phyloP scores from a whole-genome alignment of 2,888 invertebrate genomes.

The Campoplex nolae region DNA sequence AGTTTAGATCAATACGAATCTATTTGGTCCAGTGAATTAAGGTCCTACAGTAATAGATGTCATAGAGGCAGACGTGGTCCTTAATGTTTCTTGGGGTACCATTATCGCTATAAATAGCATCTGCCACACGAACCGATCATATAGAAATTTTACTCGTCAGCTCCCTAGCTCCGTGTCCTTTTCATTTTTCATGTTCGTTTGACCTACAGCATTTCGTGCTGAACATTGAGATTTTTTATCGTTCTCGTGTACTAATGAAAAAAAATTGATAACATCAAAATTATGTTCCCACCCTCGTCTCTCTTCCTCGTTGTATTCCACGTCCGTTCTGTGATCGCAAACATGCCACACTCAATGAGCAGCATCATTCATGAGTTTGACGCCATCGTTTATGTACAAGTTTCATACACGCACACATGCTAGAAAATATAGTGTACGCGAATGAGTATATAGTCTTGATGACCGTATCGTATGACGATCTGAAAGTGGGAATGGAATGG shows the following conservation, averaged over 20 bases:
- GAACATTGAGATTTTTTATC: neutral
- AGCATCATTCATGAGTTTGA: slow-evolving; percentile 63
- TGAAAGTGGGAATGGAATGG: slow-evolving; percentile 8
- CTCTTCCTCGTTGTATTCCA: slow-evolving; percentile 7
- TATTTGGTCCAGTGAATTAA: no score
- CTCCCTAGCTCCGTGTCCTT: neutral
- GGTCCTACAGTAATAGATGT: no score
- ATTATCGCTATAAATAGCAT: no score
- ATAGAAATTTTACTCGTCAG: no score
- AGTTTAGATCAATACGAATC: no score
- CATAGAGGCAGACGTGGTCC: no score
- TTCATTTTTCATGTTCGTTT: neutral
- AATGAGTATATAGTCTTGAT: slow-evolving; percentile 1
- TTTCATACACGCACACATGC: neutral
- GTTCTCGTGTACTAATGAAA: neutral
- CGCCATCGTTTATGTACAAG: neutral
- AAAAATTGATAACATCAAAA: slow-evolving; percentile 35
- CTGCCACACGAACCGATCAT: no score
- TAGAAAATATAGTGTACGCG: neutral
- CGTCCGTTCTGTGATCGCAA: slow-evolving; percentile 41
- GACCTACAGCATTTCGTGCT: neutral
- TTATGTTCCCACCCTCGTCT: neutral
- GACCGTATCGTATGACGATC: slow-evolving; percentile 48
- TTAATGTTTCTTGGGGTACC: no score
- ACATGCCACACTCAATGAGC: slow-evolving; percentile 51